Conservation (phyloP, 2,113 vertebrate species). For the Entosphenus tridentatus region DNA sequence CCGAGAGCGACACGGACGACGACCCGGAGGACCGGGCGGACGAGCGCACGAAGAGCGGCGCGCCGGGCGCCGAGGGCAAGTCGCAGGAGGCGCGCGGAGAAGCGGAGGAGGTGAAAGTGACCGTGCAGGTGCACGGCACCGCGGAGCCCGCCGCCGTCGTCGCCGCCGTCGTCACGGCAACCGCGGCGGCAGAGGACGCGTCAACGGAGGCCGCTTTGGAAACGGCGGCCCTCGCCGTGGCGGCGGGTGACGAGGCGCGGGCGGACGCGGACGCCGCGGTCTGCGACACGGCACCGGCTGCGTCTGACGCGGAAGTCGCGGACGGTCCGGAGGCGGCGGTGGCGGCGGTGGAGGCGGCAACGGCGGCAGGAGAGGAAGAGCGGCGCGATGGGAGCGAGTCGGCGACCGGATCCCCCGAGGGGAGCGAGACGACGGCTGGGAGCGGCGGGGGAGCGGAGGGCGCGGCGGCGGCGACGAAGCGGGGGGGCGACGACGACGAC, state of each 20-base stretch:
- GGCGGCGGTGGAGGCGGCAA: background rate
- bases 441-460: too few relatives aligned
- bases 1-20: constrained; percentile 3
- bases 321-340: background rate
- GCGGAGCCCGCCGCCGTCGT: background rate
- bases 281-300: background rate
- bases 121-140: background rate
- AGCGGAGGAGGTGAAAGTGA: background rate
- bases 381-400: too few relatives aligned
- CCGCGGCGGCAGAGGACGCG: background rate
- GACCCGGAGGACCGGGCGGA: background rate
- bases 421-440: too few relatives aligned
- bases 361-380: too few relatives aligned
- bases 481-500: too few relatives aligned
- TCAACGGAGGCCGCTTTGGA: too few relatives aligned
- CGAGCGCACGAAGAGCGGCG: background rate
- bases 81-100: background rate
- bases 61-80: background rate
- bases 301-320: background rate
- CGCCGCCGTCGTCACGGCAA: background rate
- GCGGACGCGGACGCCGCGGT: background rate
- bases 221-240: background rate
- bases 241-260: background rate
- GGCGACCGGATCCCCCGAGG: too few relatives aligned
- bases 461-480: too few relatives aligned